Evolutionary conservation across 2,888 invertebrate genomes (phyloP).

Genomic region (Eristalis pertinax): DNA sequence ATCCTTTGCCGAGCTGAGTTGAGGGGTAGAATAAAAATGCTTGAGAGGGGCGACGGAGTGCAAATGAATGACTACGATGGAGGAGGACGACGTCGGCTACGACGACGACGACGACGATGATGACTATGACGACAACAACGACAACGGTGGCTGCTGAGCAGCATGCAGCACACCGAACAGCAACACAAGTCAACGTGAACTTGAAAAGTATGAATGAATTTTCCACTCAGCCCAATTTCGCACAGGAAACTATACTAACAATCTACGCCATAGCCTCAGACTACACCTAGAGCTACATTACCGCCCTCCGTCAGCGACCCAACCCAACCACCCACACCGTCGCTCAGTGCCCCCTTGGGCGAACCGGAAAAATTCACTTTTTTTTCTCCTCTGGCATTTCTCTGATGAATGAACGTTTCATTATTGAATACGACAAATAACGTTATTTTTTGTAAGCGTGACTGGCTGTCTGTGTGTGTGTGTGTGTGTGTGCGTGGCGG

Average conservation of each 20-base stretch:
- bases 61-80: slow-evolving; percentile 46
- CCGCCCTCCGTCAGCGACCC: neutral
- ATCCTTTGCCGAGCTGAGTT: slow-evolving; percentile 2
- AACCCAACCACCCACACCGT: neutral
- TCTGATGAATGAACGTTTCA: slow-evolving; percentile 71
- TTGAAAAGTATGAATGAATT: slow-evolving; percentile 72
- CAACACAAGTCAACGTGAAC: slow-evolving; percentile 67
- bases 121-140: neutral
- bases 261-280: slow-evolving; percentile 17
- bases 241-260: slow-evolving; percentile 66
- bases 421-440: slow-evolving; percentile 69
- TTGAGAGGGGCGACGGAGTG: slow-evolving; percentile 39
- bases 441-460: slow-evolving; percentile 26
- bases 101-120: neutral
- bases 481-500: slow-evolving; percentile 50
- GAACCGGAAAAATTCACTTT: slow-evolving; percentile 50
- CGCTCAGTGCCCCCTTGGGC: slow-evolving; percentile 41
- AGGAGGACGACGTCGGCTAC: slow-evolving; percentile 1
- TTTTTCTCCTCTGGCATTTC: slow-evolving; percentile 51
- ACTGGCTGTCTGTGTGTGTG: neutral
- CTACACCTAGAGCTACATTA: neutral
- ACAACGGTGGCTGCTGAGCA: neutral
- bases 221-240: slow-evolving; percentile 64
- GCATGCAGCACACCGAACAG: slow-evolving; percentile 11
- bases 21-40: slow-evolving; percentile 36